These are phyloP conservation scores for Balaeniceps rex DNA, from an alignment of 2,113 vertebrate species.

Conservation along the genomic window DNA sequence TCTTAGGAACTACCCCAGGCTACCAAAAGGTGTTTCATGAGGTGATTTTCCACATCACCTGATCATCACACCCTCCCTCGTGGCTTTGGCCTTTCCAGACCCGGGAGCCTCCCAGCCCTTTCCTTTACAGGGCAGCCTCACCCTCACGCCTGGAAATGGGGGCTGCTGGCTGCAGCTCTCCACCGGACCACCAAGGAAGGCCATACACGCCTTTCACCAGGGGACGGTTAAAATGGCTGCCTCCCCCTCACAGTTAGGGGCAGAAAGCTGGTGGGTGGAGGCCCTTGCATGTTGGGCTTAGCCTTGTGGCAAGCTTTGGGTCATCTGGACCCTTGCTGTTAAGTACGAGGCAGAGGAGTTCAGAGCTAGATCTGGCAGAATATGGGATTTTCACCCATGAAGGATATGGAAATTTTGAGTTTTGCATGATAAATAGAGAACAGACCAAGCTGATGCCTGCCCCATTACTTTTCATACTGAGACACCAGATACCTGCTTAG, in stretches of 20 bases:
- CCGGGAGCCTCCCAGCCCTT: neutral
- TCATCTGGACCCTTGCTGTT: rapidly evolving
- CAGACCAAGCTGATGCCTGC: neutral
- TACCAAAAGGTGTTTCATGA: constrained; percentile 33
- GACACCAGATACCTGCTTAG: neutral
- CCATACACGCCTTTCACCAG: neutral
- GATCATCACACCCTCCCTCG: neutral
- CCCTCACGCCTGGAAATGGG: neutral
- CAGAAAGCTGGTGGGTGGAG: neutral
- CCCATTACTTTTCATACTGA: neutral
- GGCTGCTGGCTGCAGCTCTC: neutral
- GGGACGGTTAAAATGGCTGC: neutral
- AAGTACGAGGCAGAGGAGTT: neutral
- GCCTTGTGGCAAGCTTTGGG: neutral
- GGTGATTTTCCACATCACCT: neutral
- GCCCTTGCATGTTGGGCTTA: rapidly evolving
- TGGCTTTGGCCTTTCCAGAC: neutral
- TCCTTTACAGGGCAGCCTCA: neutral
- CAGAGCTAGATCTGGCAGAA: neutral
- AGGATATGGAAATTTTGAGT: neutral
- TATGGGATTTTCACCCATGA: neutral
- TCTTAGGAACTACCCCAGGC: constrained; percentile 19
- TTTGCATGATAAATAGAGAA: neutral
- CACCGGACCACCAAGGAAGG: rapidly evolving
- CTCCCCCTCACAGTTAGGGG: neutral